These are phyloP conservation scores for Nycteola revayana DNA, from an alignment of 2,888 invertebrate species.

Conservation along the genomic window DNA sequence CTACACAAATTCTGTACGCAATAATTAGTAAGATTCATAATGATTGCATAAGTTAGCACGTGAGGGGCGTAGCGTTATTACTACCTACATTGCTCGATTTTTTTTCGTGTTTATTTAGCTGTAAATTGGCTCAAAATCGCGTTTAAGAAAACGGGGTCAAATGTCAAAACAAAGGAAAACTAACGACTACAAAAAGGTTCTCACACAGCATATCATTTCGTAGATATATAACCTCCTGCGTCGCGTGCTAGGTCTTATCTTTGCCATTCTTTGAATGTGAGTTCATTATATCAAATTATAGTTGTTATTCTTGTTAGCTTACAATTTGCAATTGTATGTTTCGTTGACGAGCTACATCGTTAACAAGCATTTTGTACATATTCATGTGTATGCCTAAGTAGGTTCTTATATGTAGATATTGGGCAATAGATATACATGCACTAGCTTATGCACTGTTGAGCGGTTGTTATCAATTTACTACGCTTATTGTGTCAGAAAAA, in stretches of 20 bases:
- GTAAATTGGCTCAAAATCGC: slow-evolving; percentile 15
- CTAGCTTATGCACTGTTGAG: too few species aligned
- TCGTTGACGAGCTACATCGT: slow-evolving; percentile 49
- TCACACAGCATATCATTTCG: slow-evolving; percentile 28
- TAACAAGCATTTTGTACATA: slow-evolving; percentile 34
- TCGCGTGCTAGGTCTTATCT: slow-evolving; percentile 53
- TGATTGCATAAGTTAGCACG: slow-evolving; percentile 12
- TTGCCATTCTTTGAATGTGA: slow-evolving; percentile 43
- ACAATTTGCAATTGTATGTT: slow-evolving; percentile 60
- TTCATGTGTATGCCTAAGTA: too few species aligned
- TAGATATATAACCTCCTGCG: slow-evolving; percentile 11
- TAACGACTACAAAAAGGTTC: slow-evolving; percentile 33
- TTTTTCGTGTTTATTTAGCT: slow-evolving; percentile 3
- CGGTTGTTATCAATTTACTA: too few species aligned
- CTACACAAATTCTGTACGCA: slow-evolving; percentile 31
- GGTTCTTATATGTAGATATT: too few species aligned
- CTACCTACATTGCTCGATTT: too few species aligned
- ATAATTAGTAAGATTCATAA: slow-evolving; percentile 22
- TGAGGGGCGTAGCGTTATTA: slow-evolving; percentile 12
- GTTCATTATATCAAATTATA: slow-evolving; percentile 64
- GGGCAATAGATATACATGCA: too few species aligned
- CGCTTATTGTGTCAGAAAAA: too few species aligned
- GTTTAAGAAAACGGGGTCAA: slow-evolving; percentile 34
- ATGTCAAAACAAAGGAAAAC: slow-evolving; percentile 32
- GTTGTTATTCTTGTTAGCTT: slow-evolving; percentile 51